Evolutionary conservation across 64 coral and sea anemone species (phyloP), one percentile per base, ranked within the genome.

Genomic region (Acropora yongei): DNA sequence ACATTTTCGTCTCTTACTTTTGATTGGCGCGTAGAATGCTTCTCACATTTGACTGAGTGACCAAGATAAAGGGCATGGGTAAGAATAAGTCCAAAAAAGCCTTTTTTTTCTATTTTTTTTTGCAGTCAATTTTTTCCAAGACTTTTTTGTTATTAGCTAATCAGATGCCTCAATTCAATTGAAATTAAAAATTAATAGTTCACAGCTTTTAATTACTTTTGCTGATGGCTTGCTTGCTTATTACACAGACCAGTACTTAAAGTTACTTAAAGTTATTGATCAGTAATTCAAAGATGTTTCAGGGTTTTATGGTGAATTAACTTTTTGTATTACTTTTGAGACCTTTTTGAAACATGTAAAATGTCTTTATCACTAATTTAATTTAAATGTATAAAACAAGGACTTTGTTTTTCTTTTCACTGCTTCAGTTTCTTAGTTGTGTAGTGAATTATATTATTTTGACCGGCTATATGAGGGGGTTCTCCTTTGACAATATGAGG

Each of bases 181-280:
- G 68, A 71, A 71, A 71, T 71, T 71, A 71, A 14, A 71, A 71
- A 71, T 71, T 71, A 39, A 71, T 71, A 71, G 68, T 71, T 71
- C 68, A 71, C 68, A 71, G 68, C 68, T 71, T 71, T 71, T 71
- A 71, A 71, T 71, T 71, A 71, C 68, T 71, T 71, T 71, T 71
- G 13, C 68, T 17, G 68, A 71, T 71, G 13, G 13, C 68, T 71
- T 71, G 68, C 68, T 30, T 71, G 68, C 68, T 17, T 17, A 1
- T 71, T 71, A 71, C 68, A 71, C 68, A 5, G 68, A 71, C 68
- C 68, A 71, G 13, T 71, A 71, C 68, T 71, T 71, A 71, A 71
- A 71, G 4, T 71, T 71, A 7, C 51, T 55, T 55, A 55, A 30
- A 30, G 51, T 55, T 55, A 71, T 71, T 71, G 68, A 71, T 17